These are phyloP conservation scores for Octopus sinensis DNA, from an alignment of 1,140 invertebrate genomes.

Conservation along the genomic window DNA sequence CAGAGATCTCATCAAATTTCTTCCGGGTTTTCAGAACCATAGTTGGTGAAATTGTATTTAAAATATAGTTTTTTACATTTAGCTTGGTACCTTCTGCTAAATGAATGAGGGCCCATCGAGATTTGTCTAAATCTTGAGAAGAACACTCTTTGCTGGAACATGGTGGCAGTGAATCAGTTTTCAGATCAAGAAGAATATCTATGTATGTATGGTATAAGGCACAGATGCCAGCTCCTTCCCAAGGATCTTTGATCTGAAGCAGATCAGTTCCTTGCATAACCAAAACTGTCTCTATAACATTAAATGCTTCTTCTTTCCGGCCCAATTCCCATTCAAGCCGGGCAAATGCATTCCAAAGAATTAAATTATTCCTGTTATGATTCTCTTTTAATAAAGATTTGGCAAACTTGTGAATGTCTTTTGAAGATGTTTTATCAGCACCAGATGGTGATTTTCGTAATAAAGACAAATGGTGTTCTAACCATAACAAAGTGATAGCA, in stretches of 20 bases:
- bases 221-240: slow-evolving; percentile 30
- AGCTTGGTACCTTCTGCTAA: slow-evolving; percentile 31
- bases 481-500: slow-evolving; percentile 36
- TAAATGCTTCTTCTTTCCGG: slow-evolving; percentile 46
- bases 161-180: not conserved
- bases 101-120: slow-evolving; percentile 10
- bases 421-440: slow-evolving; percentile 26
- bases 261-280: slow-evolving; percentile 32
- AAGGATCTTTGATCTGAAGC: slow-evolving; percentile 13
- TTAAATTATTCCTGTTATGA: slow-evolving; percentile 54
- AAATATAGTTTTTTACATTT: slow-evolving; percentile 23
- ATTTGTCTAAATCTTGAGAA: slow-evolving; percentile 14
- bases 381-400: slow-evolving; percentile 55
- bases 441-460: slow-evolving; percentile 1
- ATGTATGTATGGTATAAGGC: slow-evolving; percentile 38
- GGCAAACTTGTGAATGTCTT: slow-evolving; percentile 51
- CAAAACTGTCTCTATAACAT: slow-evolving; percentile 53
- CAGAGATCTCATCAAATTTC: slow-evolving; percentile 26
- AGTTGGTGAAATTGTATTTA: slow-evolving; percentile 22
- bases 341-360: slow-evolving; percentile 57
- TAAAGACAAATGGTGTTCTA: slow-evolving; percentile 32
- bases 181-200: slow-evolving; percentile 33
- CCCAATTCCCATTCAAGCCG: slow-evolving; percentile 46
- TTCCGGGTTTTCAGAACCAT: slow-evolving; percentile 34
- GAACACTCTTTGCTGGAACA: slow-evolving; percentile 7